Percentiles rank a stretch among this genome's conserved stretches.
These are phyloP conservation scores for Melanophora roralis DNA, from an alignment of 2,888 invertebrate genomes.

Conservation along the genomic window DNA sequence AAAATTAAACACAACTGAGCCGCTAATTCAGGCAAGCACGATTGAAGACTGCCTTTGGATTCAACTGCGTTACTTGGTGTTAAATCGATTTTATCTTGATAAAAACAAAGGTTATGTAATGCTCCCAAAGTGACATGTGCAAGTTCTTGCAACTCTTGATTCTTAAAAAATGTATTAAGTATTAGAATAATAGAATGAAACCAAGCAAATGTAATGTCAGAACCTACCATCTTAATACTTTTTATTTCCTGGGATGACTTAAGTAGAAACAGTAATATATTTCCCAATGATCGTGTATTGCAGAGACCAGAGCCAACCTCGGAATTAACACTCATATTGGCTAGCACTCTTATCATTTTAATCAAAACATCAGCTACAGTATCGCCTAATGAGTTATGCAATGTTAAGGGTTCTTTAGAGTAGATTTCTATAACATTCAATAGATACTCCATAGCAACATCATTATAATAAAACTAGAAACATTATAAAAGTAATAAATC, in stretches of 20 bases:
- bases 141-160: slow-evolving; percentile 83
- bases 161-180: slow-evolving; percentile 63
- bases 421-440: slow-evolving; percentile 79
- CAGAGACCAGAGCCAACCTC: slow-evolving; percentile 85
- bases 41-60: slow-evolving; percentile 70
- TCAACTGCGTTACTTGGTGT: slow-evolving; percentile 64
- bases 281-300: slow-evolving; percentile 74
- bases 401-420: slow-evolving; percentile 77
- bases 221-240: slow-evolving; percentile 64
- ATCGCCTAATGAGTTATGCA: slow-evolving; percentile 75
- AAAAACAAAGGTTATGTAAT: slow-evolving; percentile 90
- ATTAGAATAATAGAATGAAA: not conserved
- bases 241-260: slow-evolving; percentile 63
- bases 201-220: not conserved
- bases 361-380: slow-evolving; percentile 77
- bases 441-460: slow-evolving; percentile 79
- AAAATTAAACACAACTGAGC: slow-evolving; percentile 70
- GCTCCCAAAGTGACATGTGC: slow-evolving; percentile 88
- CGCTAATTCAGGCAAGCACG: slow-evolving; percentile 71
- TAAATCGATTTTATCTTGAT: slow-evolving; percentile 79
- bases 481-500: not conserved
- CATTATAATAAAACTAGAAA: slow-evolving; percentile 79
- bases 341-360: slow-evolving; percentile 84
- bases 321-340: slow-evolving; percentile 88
- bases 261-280: slow-evolving; percentile 76